A percentile compares a stretch with the other conserved stretches of the same genome.
Conservation (phyloP, 1,140 invertebrate genomes). For the Leptinotarsa texana region DNA sequence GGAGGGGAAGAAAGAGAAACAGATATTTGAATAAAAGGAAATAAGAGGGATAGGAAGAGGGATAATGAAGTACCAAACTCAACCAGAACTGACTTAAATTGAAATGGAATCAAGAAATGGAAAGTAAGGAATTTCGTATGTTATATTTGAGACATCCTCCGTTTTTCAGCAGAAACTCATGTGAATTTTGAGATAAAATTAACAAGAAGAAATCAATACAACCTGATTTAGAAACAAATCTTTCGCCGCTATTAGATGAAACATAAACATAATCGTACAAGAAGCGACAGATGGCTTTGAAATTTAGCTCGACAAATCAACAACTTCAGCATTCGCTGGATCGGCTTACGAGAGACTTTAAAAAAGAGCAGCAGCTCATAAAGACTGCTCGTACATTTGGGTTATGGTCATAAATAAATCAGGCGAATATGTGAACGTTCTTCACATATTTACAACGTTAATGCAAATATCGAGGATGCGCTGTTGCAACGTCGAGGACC, state of each 20-base stretch:
- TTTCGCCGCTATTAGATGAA: neutral
- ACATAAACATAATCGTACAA: neutral
- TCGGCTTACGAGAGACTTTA: neutral
- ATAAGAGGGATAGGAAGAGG: too few relatives aligned
- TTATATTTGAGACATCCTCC: too few relatives aligned
- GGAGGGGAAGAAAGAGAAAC: too few relatives aligned
- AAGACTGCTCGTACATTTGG: constrained; percentile 5
- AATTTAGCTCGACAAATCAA: neutral
- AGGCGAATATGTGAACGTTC: neutral
- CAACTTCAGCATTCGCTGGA: neutral
- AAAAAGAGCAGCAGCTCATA: constrained; percentile 7
- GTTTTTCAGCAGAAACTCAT: too few relatives aligned
- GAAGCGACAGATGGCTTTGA: neutral
- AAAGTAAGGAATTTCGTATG: too few relatives aligned
- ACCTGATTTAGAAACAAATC: too few relatives aligned
- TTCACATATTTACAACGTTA: neutral
- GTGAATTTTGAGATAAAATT: too few relatives aligned
- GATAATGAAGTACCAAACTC: too few relatives aligned
- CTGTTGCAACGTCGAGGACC: neutral
- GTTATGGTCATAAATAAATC: constrained; percentile 4
- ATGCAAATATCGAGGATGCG: neutral
- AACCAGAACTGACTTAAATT: too few relatives aligned
- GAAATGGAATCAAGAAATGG: too few relatives aligned
- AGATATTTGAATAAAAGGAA: too few relatives aligned
- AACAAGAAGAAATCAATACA: too few relatives aligned